These are phyloP conservation scores for Incurvaria masculella DNA, from an alignment of 2,888 invertebrate genomes.

Conservation along the genomic window DNA sequence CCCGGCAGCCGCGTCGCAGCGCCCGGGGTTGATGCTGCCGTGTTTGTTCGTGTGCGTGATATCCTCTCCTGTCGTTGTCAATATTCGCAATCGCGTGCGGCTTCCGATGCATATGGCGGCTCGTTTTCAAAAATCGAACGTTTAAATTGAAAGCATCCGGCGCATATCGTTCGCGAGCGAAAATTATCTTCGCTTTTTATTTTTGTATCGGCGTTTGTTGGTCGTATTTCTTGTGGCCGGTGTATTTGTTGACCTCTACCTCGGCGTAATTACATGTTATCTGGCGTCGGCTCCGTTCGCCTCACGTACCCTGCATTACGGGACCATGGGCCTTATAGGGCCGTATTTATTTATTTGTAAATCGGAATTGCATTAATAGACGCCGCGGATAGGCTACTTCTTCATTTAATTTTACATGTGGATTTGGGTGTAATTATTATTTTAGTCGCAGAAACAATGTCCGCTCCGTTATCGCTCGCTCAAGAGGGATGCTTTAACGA, in stretches of 20 bases:
- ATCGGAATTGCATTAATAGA: conserved; percentile 52
- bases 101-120: conserved; percentile 46
- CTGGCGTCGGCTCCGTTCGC: conserved; percentile 23
- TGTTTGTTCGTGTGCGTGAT: conserved; percentile 22
- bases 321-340: conserved; percentile 34
- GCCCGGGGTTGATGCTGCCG: background rate
- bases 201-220: conserved; percentile 35
- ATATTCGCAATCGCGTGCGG: conserved; percentile 26
- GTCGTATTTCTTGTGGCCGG: conserved; percentile 30
- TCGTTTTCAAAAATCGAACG: conserved; percentile 29
- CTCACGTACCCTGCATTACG: conserved; percentile 35
- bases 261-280: conserved; percentile 43
- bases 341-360: conserved; percentile 53
- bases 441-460: too few species aligned
- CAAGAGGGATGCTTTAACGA: background rate
- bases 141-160: background rate
- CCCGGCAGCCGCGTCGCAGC: background rate
- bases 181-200: conserved; percentile 24
- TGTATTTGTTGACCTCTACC: conserved; percentile 53
- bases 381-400: conserved; percentile 37
- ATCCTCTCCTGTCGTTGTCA: conserved; percentile 12
- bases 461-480: too few species aligned
- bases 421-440: too few species aligned
- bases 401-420: conserved; percentile 56
- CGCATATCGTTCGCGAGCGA: background rate